A percentile compares a stretch with the other conserved stretches of the same genome.
phyloP scores from a whole-genome alignment of 2,888 invertebrate species.

The Drosophila helvetica region DNA sequence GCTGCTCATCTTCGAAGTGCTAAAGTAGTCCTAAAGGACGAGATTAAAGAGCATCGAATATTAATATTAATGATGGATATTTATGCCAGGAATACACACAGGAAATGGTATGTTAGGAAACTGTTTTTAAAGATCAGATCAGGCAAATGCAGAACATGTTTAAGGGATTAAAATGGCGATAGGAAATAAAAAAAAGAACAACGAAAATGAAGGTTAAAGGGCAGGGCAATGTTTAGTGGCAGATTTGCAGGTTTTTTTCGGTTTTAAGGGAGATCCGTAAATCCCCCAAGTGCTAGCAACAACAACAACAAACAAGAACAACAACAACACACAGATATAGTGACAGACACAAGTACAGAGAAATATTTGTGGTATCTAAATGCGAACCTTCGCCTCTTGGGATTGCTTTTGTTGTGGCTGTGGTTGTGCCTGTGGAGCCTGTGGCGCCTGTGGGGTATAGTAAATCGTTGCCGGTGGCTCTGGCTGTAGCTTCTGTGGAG shows the following conservation, averaged over 20 bases:
- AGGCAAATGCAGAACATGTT: constrained; percentile 43
- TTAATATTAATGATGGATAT: too few species aligned
- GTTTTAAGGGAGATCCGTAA: constrained; percentile 17
- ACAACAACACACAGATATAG: constrained; percentile 46
- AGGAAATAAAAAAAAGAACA: too few species aligned
- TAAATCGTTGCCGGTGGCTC: constrained; percentile 74
- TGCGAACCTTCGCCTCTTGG: constrained; percentile 83
- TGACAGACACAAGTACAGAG: constrained; percentile 23
- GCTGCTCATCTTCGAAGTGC: constrained; percentile 84
- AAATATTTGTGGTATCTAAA: constrained; percentile 21
- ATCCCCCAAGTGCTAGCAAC: constrained; percentile 63
- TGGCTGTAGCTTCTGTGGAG: constrained; percentile 19
- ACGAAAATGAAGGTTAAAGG: not conserved
- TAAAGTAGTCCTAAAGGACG: constrained; percentile 84
- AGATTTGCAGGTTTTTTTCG: constrained; percentile 22
- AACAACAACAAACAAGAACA: constrained; percentile 42
- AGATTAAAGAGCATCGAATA: constrained; percentile 1
- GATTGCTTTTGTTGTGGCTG: constrained; percentile 54
- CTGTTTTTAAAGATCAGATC: constrained; percentile 38
- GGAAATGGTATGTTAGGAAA: constrained; percentile 27
- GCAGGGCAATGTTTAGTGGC: not conserved
- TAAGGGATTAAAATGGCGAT: constrained; percentile 13
- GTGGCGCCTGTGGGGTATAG: constrained; percentile 52
- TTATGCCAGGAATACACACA: not conserved
- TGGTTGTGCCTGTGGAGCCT: constrained; percentile 12